Base-by-base conservation (phyloP, 2,888 invertebrate species). In the Drosophila merina region DNA sequence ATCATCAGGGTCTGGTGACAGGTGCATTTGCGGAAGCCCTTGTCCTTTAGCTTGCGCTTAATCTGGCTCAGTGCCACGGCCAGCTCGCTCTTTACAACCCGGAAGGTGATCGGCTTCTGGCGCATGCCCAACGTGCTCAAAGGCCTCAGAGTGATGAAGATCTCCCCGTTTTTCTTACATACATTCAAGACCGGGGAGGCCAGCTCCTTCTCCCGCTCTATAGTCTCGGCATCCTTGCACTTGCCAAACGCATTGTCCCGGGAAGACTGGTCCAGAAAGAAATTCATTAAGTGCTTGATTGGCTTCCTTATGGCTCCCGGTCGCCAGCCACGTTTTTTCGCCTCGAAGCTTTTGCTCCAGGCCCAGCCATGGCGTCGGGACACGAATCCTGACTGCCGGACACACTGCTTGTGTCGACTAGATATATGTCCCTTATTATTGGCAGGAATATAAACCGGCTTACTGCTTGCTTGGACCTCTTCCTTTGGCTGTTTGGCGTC, bases 301-400 rank as follows among this genome's bases (percentile, higher is more conserved):
- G 91, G 85, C 50, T 88, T 89, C 0, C 89, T 79, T 42, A 91
- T 88, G 26, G 88, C 85, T 0, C 92, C 92, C 0, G 92, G 92
- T 4, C 82, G 88, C 91, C 91, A 92, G 10, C 91, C 91, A 5
- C 78, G 57, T 2, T 86, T 75, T 10, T 68, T 71, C 1, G 83
- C 88, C 12, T 74, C 60, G 0, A 64, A 69, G 20, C 87, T 76
- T 0, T 75, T 59, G 33, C 76, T 93, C 95, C 95, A 95, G 26
- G 94, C 86, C 95, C 95, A 95, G 0, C 95, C 95, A 94, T 95
- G 95, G 42, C 92, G 88, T 0, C 92, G 90, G 0, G 95, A 94
- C 0, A 95, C 94, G 0, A 92, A 91, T 20, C 91, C 51, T 0
- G 50, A 8, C 4, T 48, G 68, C 2, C 31, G 59, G 3, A 72